phyloP scores from a whole-genome alignment of 2,797 vertebrate species.

The Tinamus major region DNA sequence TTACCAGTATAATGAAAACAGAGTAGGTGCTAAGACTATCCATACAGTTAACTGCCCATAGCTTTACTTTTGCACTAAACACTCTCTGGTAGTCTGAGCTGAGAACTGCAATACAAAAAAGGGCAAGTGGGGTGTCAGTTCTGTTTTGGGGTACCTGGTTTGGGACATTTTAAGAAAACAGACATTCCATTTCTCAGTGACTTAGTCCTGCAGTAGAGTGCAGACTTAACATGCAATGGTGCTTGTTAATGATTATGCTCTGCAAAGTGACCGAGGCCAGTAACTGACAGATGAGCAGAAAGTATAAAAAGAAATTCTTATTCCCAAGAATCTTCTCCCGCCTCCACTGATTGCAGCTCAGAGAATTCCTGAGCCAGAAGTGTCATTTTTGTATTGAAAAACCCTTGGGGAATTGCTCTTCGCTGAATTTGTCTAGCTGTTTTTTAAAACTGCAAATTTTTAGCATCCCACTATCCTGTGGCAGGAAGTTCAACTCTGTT shows the following conservation, averaged over 20 bases:
- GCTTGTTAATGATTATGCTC: neutral
- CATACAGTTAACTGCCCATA: accelerated
- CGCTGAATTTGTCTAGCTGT: too few species aligned
- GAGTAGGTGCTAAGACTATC: neutral
- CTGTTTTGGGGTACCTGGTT: neutral
- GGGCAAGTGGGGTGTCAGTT: neutral
- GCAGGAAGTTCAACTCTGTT: too few species aligned
- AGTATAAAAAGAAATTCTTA: neutral
- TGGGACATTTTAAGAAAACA: neutral
- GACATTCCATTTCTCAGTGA: neutral
- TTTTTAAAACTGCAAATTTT: too few species aligned
- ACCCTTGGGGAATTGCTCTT: too few species aligned
- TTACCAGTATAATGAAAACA: neutral
- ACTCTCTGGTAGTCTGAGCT: neutral
- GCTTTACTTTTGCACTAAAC: neutral
- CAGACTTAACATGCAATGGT: neutral
- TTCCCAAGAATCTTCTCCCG: neutral
- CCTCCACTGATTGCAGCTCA: neutral
- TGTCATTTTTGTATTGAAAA: too few species aligned
- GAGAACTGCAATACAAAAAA: neutral
- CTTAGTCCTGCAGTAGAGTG: neutral
- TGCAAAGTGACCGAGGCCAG: neutral
- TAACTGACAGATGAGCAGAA: neutral
- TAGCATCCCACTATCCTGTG: too few species aligned
- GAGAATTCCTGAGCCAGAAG: neutral